These are phyloP conservation scores for Aplysia californica DNA, from an alignment of 1,140 invertebrate species.

Conservation along the genomic window DNA sequence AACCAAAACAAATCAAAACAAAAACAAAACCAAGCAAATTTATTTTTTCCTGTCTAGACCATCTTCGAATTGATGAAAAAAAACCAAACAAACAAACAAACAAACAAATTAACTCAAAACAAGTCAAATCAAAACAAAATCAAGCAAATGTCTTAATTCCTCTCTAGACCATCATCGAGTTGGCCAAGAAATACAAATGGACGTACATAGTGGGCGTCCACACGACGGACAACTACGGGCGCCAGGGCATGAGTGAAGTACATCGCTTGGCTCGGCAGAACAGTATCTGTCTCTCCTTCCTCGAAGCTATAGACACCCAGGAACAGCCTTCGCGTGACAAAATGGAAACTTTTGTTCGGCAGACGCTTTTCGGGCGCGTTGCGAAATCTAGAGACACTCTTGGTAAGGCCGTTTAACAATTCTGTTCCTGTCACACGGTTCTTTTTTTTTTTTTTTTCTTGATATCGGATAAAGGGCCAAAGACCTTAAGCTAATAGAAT, in stretches of 20 bases:
- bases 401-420: neutral
- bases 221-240: conserved; percentile 2
- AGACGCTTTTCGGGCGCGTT: neutral
- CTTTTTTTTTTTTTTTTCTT: no score
- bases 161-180: conserved; percentile 12
- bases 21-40: no score
- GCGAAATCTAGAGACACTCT: neutral
- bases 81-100: no score
- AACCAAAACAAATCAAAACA: no score
- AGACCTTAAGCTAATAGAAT: no score
- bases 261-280: neutral
- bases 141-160: no score
- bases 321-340: neutral
- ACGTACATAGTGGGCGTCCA: conserved; percentile 14
- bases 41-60: no score
- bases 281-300: neutral
- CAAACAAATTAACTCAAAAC: no score
- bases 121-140: no score
- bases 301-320: neutral
- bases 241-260: neutral
- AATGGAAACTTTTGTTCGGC: neutral
- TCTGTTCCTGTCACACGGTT: neutral
- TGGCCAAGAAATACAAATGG: conserved; percentile 10
- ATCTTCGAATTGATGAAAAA: no score
- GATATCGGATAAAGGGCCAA: no score